Evolutionary conservation across 2,113 vertebrate genomes (phyloP).

Genomic region (Taxidea taxus): DNA sequence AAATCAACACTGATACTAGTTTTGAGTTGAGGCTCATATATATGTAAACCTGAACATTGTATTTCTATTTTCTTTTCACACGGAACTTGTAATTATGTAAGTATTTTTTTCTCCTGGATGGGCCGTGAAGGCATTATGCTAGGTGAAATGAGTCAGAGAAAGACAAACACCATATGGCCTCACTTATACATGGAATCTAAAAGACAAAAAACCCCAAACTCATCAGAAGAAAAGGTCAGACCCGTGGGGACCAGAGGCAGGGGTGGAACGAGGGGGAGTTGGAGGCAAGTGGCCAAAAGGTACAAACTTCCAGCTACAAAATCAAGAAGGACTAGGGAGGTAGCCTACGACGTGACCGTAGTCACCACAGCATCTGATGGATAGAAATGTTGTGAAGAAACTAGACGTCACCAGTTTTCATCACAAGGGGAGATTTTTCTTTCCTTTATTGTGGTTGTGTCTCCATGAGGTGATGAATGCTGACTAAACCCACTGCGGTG

Average conservation of each 20-base stretch:
- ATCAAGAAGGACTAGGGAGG: not conserved
- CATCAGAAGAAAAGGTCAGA: not conserved
- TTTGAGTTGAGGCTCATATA: not conserved
- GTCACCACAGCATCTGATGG: not conserved
- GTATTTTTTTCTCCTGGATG: not conserved
- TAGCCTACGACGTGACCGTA: not conserved
- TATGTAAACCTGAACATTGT: not conserved
- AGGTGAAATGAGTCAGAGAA: not conserved
- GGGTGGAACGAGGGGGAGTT: not conserved
- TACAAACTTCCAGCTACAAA: not conserved
- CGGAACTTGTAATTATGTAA: not conserved
- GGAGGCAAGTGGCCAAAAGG: not conserved
- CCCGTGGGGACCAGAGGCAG: not conserved
- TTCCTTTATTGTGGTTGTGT: not conserved
- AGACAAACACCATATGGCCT: not conserved
- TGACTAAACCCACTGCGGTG: not conserved
- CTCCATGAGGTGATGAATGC: not conserved
- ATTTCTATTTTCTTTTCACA: not conserved
- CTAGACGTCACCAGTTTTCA: not conserved
- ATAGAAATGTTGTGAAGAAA: not conserved
- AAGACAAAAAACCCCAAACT: not conserved
- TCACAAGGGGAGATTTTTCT: not conserved
- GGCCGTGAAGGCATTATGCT: not conserved
- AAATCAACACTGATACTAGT: not conserved
- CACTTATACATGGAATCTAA: not conserved